These are phyloP conservation scores for Mormyrops attenuatus DNA, from an alignment of 2,797 vertebrate genomes.

Conservation along the genomic window DNA sequence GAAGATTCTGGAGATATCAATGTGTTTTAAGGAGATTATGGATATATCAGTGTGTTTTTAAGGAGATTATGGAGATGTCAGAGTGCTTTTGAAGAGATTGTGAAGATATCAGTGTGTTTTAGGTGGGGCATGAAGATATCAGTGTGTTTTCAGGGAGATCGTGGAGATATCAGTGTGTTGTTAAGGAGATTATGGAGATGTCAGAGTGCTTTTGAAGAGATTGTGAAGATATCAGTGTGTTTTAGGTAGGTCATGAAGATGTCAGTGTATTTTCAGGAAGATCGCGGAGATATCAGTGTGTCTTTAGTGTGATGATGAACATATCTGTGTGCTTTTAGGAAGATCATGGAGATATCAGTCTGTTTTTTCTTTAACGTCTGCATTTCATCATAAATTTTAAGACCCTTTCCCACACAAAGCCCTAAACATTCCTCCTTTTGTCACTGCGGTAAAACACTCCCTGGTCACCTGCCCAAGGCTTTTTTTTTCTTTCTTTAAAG, in stretches of 20 bases:
- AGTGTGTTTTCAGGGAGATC: not conserved
- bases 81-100: too few species aligned
- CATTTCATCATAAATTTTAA: not conserved
- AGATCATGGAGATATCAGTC: not conserved
- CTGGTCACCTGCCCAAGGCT: not conserved
- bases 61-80: not conserved
- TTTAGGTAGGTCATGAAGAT: not conserved
- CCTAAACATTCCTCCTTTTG: not conserved
- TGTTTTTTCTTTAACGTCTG: not conserved
- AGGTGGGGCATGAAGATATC: not conserved
- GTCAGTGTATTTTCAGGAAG: not conserved
- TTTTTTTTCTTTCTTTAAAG: conserved; percentile 5
- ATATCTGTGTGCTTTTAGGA: not conserved
- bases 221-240: too few species aligned
- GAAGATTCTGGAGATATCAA: not conserved
- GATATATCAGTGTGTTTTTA: not conserved
- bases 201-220: too few species aligned
- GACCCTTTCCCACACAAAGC: not conserved
- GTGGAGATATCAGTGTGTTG: too few species aligned
- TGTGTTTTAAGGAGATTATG: not conserved
- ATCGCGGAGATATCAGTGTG: not conserved
- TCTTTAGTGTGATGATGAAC: not conserved
- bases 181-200: too few species aligned
- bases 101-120: not conserved
- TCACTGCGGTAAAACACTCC: not conserved